Evolutionary conservation across 2,888 invertebrate genomes (phyloP).

Genomic region (Xanthia togata): DNA sequence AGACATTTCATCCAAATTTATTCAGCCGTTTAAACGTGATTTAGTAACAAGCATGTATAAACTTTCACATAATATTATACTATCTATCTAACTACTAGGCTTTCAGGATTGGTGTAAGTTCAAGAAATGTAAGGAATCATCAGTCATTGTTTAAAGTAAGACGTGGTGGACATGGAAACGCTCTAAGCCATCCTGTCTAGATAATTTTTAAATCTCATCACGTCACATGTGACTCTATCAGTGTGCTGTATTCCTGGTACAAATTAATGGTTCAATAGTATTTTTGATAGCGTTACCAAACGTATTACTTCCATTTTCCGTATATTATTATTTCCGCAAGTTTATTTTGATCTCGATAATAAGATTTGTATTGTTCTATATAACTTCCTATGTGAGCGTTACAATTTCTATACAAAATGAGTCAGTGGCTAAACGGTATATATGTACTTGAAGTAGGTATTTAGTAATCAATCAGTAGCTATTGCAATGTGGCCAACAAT

Average conservation of each 20-base stretch:
- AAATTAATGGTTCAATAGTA: neutral
- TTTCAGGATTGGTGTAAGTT: neutral
- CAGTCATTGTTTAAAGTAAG: constrained; percentile 21
- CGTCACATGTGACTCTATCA: neutral
- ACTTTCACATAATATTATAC: neutral
- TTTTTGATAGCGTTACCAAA: neutral
- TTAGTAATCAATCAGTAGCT: constrained; percentile 20
- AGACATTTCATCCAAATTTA: neutral
- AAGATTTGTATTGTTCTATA: no score
- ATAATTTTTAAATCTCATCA: neutral
- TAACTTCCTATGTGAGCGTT: neutral
- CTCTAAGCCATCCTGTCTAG: constrained; percentile 7
- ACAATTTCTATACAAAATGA: neutral
- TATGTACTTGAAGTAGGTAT: neutral
- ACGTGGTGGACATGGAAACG: constrained; percentile 3
- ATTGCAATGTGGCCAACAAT: constrained; percentile 1
- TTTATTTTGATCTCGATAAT: neutral
- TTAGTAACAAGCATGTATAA: no score
- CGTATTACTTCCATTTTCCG: neutral
- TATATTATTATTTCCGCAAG: neutral
- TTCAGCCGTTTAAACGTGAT: neutral
- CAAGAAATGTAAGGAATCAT: constrained; percentile 9
- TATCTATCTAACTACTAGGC: no score
- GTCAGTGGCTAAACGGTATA: neutral
- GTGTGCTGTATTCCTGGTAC: neutral